Conservation (phyloP, 2,797 vertebrate genomes). For the Sardinella longiceps region DNA sequence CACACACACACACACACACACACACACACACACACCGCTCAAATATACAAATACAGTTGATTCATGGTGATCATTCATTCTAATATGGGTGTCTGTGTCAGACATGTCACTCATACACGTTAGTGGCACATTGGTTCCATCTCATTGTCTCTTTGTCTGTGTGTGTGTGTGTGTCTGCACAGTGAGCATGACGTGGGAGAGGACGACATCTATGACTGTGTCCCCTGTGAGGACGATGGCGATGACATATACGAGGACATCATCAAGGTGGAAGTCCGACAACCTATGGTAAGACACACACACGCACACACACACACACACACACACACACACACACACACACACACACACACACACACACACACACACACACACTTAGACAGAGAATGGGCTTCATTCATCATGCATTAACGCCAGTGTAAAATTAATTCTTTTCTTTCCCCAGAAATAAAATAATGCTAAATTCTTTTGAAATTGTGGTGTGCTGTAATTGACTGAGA, state of each 20-base stretch:
- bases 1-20: no score
- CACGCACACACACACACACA: conserved; percentile 13
- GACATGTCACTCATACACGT: neutral
- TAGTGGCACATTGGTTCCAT: neutral
- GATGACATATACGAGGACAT: conserved; percentile 99
- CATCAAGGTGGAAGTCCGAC: conserved; percentile 98
- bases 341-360: conserved; percentile 8
- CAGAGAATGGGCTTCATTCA: conserved; percentile 1
- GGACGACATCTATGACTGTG: conserved; percentile 96
- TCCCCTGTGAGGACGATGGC: conserved; percentile 93
- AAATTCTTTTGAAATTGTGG: no score
- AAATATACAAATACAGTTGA: neutral
- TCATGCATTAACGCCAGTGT: neutral
- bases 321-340: conserved; percentile 15
- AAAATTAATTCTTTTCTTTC: neutral
- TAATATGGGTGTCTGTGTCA: neutral
- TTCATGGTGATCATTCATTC: neutral
- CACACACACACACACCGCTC: neutral
- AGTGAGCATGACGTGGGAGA: conserved; percentile 97
- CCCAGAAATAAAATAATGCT: neutral
- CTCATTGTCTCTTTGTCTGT: neutral
- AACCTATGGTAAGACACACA: conserved; percentile 89
- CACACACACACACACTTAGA: neutral
- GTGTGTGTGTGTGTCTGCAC: conserved; percentile 47
- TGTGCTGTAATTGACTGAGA: neutral